Conservation (phyloP, 2,113 vertebrate species). For the Mastomys natalensis region DNA sequence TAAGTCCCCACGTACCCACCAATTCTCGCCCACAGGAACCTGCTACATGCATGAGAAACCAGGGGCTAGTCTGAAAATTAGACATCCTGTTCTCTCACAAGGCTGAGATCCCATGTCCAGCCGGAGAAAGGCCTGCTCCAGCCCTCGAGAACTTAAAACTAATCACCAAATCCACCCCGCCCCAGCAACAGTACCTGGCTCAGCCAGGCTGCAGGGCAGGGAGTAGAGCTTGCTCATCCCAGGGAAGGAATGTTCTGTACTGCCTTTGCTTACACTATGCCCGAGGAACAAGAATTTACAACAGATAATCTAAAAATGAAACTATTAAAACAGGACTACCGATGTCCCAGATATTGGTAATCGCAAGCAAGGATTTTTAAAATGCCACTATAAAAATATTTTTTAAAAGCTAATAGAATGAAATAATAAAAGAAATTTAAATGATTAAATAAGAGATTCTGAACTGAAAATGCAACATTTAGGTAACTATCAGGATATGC, state of each 20-base stretch:
- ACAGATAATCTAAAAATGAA: neutral
- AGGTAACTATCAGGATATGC: neutral
- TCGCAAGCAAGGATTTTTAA: neutral
- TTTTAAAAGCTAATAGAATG: neutral
- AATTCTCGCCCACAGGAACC: neutral
- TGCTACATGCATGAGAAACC: neutral
- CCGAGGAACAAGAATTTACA: neutral
- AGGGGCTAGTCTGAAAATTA: neutral
- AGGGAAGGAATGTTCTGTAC: neutral
- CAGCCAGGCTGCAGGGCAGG: neutral
- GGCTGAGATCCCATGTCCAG: neutral
- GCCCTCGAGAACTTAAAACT: neutral
- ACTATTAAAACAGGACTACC: neutral
- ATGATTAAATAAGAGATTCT: neutral
- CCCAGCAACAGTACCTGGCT: neutral
- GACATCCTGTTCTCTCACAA: neutral
- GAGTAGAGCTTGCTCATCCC: accelerated
- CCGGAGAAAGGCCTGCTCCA: neutral
- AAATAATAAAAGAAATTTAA: neutral
- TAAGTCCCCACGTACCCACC: neutral
- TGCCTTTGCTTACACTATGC: neutral
- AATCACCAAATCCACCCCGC: neutral
- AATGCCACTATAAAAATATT: neutral
- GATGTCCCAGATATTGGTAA: neutral
- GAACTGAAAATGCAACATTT: neutral